Evolutionary conservation across 2,113 vertebrate species (phyloP).

Genomic region (Antechinus flavipes): DNA sequence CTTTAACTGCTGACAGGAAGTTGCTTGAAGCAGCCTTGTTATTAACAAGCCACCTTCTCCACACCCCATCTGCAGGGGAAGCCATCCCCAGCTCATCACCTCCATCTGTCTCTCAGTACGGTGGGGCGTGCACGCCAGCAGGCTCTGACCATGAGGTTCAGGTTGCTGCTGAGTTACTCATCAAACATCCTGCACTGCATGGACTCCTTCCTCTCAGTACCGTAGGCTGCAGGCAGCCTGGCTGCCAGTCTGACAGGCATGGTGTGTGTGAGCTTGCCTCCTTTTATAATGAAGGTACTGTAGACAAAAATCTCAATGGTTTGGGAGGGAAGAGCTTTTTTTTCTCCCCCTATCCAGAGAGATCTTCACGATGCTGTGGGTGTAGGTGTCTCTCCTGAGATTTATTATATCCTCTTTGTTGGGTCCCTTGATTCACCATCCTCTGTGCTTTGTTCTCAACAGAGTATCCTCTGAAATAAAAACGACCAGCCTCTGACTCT

Average conservation of each 20-base stretch:
- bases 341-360: conserved; percentile 50
- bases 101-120: conserved; percentile 79
- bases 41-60: conserved; percentile 78
- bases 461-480: conserved; percentile 64
- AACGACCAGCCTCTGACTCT: conserved; percentile 53
- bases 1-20: conserved; percentile 82
- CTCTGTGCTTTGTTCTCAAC: conserved; percentile 61
- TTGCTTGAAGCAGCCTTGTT: conserved; percentile 82
- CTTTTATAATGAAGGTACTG: conserved; percentile 71
- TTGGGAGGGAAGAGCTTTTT: conserved; percentile 61
- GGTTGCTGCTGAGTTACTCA: conserved; percentile 79
- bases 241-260: conserved; percentile 71
- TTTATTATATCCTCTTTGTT: conserved; percentile 53
- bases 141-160: conserved; percentile 75
- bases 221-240: conserved; percentile 69
- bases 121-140: conserved; percentile 68
- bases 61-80: conserved; percentile 73
- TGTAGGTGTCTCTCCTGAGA: conserved; percentile 49
- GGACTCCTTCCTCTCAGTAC: conserved; percentile 67
- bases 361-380: conserved; percentile 53
- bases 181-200: conserved; percentile 75
- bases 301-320: conserved; percentile 69
- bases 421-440: conserved; percentile 30
- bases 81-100: conserved; percentile 71
- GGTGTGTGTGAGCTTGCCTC: conserved; percentile 45